Evolutionary conservation across 2,113 vertebrate species (phyloP).

Genomic region (Osmerus eperlanus): DNA sequence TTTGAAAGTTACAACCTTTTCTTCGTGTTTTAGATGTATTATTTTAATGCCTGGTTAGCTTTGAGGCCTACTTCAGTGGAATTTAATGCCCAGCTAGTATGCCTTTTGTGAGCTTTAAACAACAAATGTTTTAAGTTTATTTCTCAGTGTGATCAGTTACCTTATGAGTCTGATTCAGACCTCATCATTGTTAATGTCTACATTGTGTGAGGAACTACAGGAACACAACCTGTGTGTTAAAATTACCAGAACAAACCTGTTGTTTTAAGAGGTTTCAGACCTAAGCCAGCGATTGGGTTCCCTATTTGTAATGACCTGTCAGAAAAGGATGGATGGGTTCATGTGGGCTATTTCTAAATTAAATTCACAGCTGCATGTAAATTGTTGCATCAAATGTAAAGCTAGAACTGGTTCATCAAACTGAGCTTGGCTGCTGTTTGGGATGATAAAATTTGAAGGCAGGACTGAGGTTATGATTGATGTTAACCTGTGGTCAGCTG

Average conservation of each 20-base stretch:
- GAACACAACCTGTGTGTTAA: too few relatives aligned
- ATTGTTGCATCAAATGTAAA: constrained; percentile 32
- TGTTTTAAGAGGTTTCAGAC: neutral
- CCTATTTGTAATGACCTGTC: constrained; percentile 47
- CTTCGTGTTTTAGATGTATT: neutral
- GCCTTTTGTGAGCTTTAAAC: too few relatives aligned
- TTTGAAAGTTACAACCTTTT: constrained; percentile 22
- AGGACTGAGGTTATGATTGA: constrained; percentile 12
- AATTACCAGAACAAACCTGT: neutral
- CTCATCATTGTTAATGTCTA: too few relatives aligned
- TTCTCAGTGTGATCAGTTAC: too few relatives aligned
- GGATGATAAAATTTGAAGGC: constrained; percentile 1
- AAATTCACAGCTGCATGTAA: constrained; percentile 45
- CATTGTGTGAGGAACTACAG: too few relatives aligned
- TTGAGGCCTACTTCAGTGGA: too few relatives aligned
- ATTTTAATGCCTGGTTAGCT: too few relatives aligned
- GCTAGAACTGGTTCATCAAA: constrained; percentile 21
- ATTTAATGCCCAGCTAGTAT: too few relatives aligned
- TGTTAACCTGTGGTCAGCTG: neutral
- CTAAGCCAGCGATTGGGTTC: constrained; percentile 7
- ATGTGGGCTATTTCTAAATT: constrained; percentile 48
- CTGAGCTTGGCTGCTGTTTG: constrained; percentile 25
- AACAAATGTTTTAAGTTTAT: too few relatives aligned
- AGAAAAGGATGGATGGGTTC: constrained; percentile 42
- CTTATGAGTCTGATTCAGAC: too few relatives aligned